Evolutionary conservation across 2,888 invertebrate species (phyloP), one percentile per base, ranked within the genome.

Genomic region (Acanthoscelides obtectus): DNA sequence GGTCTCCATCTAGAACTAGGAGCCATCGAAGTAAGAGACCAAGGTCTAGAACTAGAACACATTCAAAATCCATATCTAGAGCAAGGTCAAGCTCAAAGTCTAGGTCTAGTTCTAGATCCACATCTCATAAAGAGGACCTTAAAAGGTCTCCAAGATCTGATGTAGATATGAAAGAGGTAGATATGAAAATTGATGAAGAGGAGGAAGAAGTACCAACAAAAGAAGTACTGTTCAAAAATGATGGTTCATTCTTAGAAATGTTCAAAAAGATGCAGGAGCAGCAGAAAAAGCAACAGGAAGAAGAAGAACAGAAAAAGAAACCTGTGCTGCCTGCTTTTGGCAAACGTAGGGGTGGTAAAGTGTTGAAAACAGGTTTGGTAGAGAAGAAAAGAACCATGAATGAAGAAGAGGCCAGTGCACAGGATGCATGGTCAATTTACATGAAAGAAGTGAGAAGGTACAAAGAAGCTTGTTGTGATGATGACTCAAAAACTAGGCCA

Each of bases 391-490:
- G 93, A 83, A 89, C 89, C 22, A 86, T 87, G 20, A 89, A 88
- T 70, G 91, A 91, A 79, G 90, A 89, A 78, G 88, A 86, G 0
- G 90, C 90, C 77, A 88, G 89, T 21, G 91, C 92, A 0, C 94
- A 93, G 82, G 96, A 97, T 85, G 95, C 96, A 19, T 97, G 97
- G 97, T 93, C 96, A 0, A 89, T 95, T 22, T 97, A 97, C 83
- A 92, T 97, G 91, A 94, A 94, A 74, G 97, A 97, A 89, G 97
- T 97, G 20, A 93, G 95, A 82, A 94, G 94, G 82, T 97, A 97
- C 84, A 93, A 95, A 82, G 95, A 95, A 84, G 93, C 95, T 70
- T 95, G 95, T 75, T 97, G 97, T 85, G 95, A 96, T 84, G 95
- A 96, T 80, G 96, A 96, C 83, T 90, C 93, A 76, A 96, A 96